These are phyloP conservation scores for Callionymus lyra DNA, from an alignment of 2,113 vertebrate genomes.

Conservation along the genomic window DNA sequence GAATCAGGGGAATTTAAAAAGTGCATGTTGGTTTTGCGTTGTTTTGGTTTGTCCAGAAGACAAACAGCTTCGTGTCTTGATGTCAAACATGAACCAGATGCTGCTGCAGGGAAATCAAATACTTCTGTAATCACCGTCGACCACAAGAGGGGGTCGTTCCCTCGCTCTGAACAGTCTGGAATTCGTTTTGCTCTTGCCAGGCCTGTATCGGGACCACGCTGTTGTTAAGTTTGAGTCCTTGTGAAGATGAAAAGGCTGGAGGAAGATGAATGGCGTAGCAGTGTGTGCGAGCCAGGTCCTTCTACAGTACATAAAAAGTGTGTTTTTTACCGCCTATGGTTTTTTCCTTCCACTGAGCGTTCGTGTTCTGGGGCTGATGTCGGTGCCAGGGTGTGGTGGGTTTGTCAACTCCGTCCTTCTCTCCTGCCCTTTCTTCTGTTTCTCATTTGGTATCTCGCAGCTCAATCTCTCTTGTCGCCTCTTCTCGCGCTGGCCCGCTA, in stretches of 20 bases:
- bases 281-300: slow-evolving; percentile 50
- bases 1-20: too few relatives aligned
- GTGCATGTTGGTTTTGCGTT: too few relatives aligned
- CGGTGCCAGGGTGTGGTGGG: slow-evolving; percentile 58
- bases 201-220: slow-evolving; percentile 37
- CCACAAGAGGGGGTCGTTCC: slow-evolving; percentile 53
- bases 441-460: slow-evolving; percentile 42
- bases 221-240: slow-evolving; percentile 51
- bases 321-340: slow-evolving; percentile 59
- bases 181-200: slow-evolving; percentile 17
- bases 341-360: slow-evolving; percentile 52
- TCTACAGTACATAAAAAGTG: slow-evolving; percentile 60
- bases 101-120: slow-evolving; percentile 4
- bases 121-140: slow-evolving; percentile 10
- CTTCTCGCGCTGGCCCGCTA: slow-evolving; percentile 5
- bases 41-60: too few relatives aligned
- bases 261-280: slow-evolving; percentile 51
- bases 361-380: slow-evolving; percentile 47
- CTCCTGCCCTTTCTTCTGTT: slow-evolving; percentile 34
- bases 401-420: slow-evolving; percentile 54
- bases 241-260: slow-evolving; percentile 58
- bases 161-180: slow-evolving; percentile 1
- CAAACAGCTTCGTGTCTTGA: slow-evolving; percentile 2
- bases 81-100: slow-evolving; percentile 18
- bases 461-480: slow-evolving; percentile 15